Percentiles rank a stretch among this genome's conserved stretches.
Conservation (phyloP, 2,888 invertebrate genomes). For the Siphlonurus alternatus region DNA sequence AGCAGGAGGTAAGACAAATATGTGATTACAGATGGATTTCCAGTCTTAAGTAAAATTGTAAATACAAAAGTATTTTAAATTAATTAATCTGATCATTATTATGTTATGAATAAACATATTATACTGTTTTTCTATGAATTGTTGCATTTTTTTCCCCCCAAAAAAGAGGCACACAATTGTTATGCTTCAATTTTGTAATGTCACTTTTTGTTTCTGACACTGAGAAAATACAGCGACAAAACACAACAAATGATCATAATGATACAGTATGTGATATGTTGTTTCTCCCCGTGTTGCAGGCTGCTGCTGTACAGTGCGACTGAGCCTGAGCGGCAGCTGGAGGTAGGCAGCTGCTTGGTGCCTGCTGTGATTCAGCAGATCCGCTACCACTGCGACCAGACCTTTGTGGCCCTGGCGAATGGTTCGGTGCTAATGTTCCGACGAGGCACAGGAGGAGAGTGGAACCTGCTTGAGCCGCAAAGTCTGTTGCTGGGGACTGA, state of each 20-base stretch:
- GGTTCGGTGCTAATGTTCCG: constrained; percentile 60
- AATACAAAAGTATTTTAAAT: no score
- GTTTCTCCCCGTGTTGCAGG: no score
- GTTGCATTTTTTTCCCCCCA: no score
- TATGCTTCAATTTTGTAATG: no score
- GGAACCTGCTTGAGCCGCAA: constrained; percentile 58
- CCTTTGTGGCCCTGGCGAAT: constrained; percentile 72
- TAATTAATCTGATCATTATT: background rate
- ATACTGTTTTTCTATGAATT: no score
- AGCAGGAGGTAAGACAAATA: constrained; percentile 45
- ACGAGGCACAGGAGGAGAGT: constrained; percentile 47
- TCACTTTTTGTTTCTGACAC: no score
- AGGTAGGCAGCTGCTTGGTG: constrained; percentile 42
- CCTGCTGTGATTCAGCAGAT: constrained; percentile 58
- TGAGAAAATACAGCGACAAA: no score
- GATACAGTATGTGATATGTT: no score
- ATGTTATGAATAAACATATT: no score
- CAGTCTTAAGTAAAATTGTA: no score
- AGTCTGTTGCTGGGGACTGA: constrained; percentile 45
- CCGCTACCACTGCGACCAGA: constrained; percentile 67
- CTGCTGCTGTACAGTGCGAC: constrained; percentile 65
- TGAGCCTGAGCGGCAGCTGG: constrained; percentile 70
- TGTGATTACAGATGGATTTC: background rate
- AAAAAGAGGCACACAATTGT: no score
- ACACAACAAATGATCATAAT: background rate